These are phyloP conservation scores for Camponotus floridanus DNA, from an alignment of 1,140 invertebrate species.

Conservation along the genomic window DNA sequence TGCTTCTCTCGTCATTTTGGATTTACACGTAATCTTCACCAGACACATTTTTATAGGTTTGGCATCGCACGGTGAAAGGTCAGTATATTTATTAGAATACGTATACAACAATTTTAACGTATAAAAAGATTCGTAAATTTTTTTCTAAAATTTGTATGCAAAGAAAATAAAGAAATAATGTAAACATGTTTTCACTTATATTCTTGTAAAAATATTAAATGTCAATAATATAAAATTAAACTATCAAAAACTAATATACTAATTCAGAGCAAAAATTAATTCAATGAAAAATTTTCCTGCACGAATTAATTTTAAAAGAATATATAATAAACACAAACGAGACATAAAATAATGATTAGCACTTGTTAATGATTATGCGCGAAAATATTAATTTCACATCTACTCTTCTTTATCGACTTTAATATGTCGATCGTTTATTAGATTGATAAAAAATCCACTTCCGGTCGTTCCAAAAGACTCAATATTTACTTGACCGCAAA, in stretches of 20 bases:
- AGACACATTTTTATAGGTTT: not conserved
- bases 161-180: not conserved
- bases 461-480: slow-evolving; percentile 15
- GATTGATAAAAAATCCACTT: slow-evolving; percentile 39
- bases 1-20: slow-evolving; percentile 62
- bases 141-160: not conserved
- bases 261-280: not conserved
- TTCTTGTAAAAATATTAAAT: not conserved
- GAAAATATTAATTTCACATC: slow-evolving; percentile 12
- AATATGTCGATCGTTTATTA: slow-evolving; percentile 41
- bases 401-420: slow-evolving; percentile 42
- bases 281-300: not conserved
- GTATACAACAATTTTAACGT: not conserved
- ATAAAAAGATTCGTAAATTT: not conserved
- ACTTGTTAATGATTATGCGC: slow-evolving; percentile 9
- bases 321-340: not conserved
- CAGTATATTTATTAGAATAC: slow-evolving; percentile 1
- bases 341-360: not conserved
- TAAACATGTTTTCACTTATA: not conserved
- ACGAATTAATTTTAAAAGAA: slow-evolving; percentile 12
- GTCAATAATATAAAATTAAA: too few relatives aligned
- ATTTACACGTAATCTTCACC: not conserved
- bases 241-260: not conserved
- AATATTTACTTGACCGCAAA: slow-evolving; percentile 7
- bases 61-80: slow-evolving; percentile 53